Percentiles rank a stretch among this genome's conserved stretches.
These are phyloP conservation scores for Lates japonicus DNA, from an alignment of 2,797 vertebrate species.

Conservation along the genomic window DNA sequence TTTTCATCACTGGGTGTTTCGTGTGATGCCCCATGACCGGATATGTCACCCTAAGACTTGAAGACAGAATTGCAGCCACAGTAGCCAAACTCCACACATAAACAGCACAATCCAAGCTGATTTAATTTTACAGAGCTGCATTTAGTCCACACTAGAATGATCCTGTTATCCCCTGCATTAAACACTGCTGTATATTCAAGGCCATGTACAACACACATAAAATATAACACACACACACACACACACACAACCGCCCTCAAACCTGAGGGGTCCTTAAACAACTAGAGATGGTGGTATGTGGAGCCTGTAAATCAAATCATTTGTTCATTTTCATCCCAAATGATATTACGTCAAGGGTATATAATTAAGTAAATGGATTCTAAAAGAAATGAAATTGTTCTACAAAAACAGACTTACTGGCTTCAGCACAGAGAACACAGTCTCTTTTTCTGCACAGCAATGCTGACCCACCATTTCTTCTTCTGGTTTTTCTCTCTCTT, in stretches of 20 bases:
- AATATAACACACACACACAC: constrained; percentile 25
- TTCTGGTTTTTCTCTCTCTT: background rate
- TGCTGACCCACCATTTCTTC: constrained; percentile 14
- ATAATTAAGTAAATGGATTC: constrained; percentile 73
- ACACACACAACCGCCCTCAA: constrained; percentile 26
- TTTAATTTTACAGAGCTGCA: constrained; percentile 56
- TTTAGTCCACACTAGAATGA: constrained; percentile 50
- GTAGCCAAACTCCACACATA: constrained; percentile 46
- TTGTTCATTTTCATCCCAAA: constrained; percentile 70
- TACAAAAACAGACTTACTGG: constrained; percentile 39
- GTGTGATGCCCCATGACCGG: constrained; percentile 42
- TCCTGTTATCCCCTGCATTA: constrained; percentile 51
- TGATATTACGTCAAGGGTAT: constrained; percentile 55
- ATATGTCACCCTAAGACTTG: constrained; percentile 41
- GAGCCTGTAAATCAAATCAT: constrained; percentile 70
- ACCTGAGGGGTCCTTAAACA: constrained; percentile 45
- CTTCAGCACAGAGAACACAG: constrained; percentile 26
- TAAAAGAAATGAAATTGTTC: constrained; percentile 61
- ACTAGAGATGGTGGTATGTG: constrained; percentile 47
- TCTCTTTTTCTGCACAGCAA: constrained; percentile 30
- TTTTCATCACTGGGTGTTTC: constrained; percentile 37
- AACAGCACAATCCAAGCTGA: constrained; percentile 39
- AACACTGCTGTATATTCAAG: constrained; percentile 47
- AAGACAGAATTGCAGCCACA: constrained; percentile 28
- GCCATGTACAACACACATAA: constrained; percentile 35